These are phyloP conservation scores for Cebidichthys violaceus DNA, from an alignment of 2,113 vertebrate genomes.

Conservation along the genomic window DNA sequence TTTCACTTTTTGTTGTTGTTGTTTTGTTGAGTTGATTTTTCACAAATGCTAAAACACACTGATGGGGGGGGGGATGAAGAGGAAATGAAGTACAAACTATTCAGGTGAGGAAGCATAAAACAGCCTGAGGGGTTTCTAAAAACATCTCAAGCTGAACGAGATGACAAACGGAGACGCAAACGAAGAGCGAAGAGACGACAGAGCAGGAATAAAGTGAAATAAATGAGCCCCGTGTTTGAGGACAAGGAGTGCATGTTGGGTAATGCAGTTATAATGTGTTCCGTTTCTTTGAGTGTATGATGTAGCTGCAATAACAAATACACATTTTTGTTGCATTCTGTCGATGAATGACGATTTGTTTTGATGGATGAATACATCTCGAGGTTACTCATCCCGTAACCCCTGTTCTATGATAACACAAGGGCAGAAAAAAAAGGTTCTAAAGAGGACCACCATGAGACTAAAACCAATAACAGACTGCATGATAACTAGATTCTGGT, in stretches of 20 bases:
- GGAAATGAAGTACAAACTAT: slow-evolving; percentile 33
- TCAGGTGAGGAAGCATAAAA: slow-evolving; percentile 34
- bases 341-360: not conserved
- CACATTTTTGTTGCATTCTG: not conserved
- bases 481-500: too few species aligned
- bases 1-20: not conserved
- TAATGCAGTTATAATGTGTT: not conserved
- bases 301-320: not conserved
- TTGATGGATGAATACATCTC: too few species aligned
- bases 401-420: too few species aligned
- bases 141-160: slow-evolving; percentile 11
- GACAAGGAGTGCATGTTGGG: not conserved
- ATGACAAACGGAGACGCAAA: slow-evolving; percentile 37
- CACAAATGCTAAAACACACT: slow-evolving; percentile 8
- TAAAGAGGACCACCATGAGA: too few species aligned
- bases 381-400: too few species aligned
- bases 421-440: too few species aligned
- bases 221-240: not conserved
- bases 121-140: slow-evolving; percentile 34
- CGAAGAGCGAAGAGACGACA: not conserved
- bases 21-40: slow-evolving; percentile 8
- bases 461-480: too few species aligned
- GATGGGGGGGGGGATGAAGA: not conserved
- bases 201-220: not conserved
- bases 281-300: not conserved